Evolutionary conservation across 2,888 invertebrate species (phyloP).

Genomic region (Tortrix viridana): DNA sequence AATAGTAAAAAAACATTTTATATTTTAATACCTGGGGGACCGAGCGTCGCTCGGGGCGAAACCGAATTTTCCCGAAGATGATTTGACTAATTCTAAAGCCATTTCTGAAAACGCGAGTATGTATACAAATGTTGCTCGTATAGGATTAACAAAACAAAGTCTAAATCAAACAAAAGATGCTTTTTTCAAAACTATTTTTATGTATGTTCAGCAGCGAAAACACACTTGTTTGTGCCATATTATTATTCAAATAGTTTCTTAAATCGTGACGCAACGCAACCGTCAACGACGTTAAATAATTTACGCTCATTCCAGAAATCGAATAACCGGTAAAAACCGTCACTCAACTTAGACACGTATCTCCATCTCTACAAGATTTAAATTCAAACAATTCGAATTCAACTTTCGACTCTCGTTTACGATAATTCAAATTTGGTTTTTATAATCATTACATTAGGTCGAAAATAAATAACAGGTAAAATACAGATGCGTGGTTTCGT

Average conservation of each 20-base stretch:
- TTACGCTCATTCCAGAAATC: constrained; percentile 1
- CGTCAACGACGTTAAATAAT: constrained; percentile 33
- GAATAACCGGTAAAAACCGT: constrained; percentile 21
- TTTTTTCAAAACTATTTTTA: not conserved
- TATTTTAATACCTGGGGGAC: too few relatives aligned
- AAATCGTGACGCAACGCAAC: constrained; percentile 30
- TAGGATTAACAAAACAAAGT: too few relatives aligned
- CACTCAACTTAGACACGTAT: constrained; percentile 1
- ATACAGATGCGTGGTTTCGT: constrained; percentile 9
- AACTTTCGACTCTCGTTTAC: not conserved
- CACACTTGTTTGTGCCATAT: constrained; percentile 1
- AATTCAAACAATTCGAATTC: constrained; percentile 1
- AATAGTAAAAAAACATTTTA: too few relatives aligned
- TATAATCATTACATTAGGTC: not conserved
- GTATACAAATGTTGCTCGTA: too few relatives aligned
- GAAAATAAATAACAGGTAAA: not conserved
- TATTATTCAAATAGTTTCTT: constrained; percentile 20
- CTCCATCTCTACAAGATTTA: constrained; percentile 18
- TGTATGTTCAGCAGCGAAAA: not conserved
- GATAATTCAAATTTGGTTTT: not conserved
- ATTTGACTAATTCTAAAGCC: too few relatives aligned
- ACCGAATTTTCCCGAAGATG: too few relatives aligned
- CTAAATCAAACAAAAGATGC: too few relatives aligned
- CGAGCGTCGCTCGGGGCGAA: too few relatives aligned
- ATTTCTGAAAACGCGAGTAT: too few relatives aligned